These are phyloP conservation scores for Lasioglossum morio DNA, from an alignment of 2,888 invertebrate genomes.

Conservation along the genomic window DNA sequence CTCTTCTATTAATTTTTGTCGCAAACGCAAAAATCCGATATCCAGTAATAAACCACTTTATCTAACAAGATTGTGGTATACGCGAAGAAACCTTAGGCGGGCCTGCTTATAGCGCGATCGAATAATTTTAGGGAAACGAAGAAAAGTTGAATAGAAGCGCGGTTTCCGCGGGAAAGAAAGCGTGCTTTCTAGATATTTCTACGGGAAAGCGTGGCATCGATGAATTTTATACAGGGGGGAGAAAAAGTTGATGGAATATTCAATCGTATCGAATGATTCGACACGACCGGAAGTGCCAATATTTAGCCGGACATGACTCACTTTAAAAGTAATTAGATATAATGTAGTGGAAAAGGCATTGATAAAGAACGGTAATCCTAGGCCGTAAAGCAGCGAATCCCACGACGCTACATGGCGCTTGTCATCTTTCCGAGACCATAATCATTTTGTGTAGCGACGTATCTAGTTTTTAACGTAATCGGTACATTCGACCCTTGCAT, in stretches of 20 bases:
- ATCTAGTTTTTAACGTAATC: constrained; percentile 45
- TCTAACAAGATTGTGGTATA: constrained; percentile 11
- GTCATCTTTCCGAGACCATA: constrained; percentile 9
- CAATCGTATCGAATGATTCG: neutral
- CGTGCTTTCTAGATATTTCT: neutral
- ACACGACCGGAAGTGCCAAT: constrained; percentile 32
- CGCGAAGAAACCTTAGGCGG: constrained; percentile 14
- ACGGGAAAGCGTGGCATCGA: neutral
- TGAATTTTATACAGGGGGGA: neutral
- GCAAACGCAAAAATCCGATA: too few species aligned
- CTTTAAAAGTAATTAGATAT: constrained; percentile 37
- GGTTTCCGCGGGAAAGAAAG: neutral
- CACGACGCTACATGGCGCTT: neutral
- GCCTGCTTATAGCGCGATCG: neutral
- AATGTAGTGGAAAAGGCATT: constrained; percentile 16
- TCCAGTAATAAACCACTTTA: neutral
- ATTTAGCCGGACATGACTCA: constrained; percentile 46
- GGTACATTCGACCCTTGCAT: constrained; percentile 37
- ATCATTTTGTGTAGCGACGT: constrained; percentile 21
- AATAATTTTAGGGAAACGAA: neutral
- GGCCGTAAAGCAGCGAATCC: neutral
- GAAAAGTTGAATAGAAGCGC: too few species aligned
- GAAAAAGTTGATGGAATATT: neutral
- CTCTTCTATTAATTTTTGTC: too few species aligned
- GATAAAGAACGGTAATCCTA: constrained; percentile 1